These are phyloP conservation scores for Cecidostiba fungosa DNA, from an alignment of 2,888 invertebrate species.

Conservation along the genomic window DNA sequence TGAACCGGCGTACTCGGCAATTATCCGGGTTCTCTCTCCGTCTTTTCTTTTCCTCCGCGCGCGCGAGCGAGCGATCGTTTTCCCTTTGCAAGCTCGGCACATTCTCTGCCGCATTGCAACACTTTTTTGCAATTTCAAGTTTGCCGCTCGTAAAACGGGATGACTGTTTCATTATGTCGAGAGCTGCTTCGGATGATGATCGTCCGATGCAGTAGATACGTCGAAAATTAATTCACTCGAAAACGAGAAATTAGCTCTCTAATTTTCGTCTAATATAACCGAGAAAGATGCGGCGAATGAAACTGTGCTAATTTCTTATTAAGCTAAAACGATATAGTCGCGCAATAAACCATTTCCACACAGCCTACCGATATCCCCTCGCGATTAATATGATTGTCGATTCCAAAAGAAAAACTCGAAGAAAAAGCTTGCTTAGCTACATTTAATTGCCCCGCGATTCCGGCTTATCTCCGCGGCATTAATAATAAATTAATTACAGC, in stretches of 20 bases:
- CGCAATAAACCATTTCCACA: background rate
- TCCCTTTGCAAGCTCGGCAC: conserved; percentile 43
- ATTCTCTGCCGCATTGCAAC: conserved; percentile 20
- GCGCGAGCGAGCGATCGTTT: conserved; percentile 37
- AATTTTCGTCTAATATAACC: too few species aligned
- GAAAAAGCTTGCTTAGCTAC: background rate
- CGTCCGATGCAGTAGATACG: too few species aligned
- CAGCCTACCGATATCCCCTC: background rate
- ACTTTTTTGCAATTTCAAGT: conserved; percentile 45
- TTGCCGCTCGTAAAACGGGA: conserved; percentile 15
- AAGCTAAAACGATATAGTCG: background rate
- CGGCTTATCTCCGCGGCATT: conserved; percentile 52
- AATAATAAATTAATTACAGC: conserved; percentile 59
- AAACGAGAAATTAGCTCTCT: too few species aligned
- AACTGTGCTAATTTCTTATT: background rate
- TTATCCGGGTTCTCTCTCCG: conserved; percentile 70
- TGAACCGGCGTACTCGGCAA: conserved; percentile 76
- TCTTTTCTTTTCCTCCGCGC: conserved; percentile 63
- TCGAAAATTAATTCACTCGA: too few species aligned
- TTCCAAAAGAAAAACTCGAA: background rate
- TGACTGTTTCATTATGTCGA: background rate
- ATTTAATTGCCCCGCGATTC: conserved; percentile 40
- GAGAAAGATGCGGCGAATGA: background rate
- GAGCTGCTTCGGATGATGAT: background rate
- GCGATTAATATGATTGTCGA: background rate